Conservation (phyloP, 2,888 invertebrate species). For the Myopa tessellatipennis region DNA sequence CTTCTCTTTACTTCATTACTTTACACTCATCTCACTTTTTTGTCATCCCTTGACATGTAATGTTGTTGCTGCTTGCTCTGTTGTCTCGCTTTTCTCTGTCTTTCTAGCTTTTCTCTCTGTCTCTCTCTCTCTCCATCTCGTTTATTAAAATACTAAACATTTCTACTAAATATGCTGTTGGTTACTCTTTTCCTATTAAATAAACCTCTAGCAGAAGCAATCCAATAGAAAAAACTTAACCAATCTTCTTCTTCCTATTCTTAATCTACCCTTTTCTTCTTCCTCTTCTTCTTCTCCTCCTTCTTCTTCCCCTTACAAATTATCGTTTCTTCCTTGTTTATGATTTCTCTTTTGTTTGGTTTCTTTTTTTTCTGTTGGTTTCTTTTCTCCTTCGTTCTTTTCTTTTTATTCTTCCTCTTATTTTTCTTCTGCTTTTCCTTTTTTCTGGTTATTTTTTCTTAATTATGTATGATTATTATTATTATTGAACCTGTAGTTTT, state of each 20-base stretch:
- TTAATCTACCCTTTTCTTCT: constrained; percentile 36
- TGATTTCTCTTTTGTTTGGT: no score
- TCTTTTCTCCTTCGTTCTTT: not conserved
- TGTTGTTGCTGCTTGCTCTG: no score
- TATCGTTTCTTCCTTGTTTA: not conserved
- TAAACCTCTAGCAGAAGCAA: not conserved
- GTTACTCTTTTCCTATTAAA: no score
- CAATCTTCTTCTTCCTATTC: constrained; percentile 7
- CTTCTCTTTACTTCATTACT: no score
- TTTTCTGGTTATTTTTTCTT: constrained; percentile 36
- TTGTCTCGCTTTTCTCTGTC: no score
- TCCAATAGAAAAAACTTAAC: not conserved
- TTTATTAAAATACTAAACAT: not conserved
- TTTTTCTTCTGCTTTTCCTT: not conserved
- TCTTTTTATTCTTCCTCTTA: no score
- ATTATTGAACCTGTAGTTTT: constrained; percentile 53
- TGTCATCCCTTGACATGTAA: no score
- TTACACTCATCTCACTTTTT: no score
- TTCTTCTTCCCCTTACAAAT: not conserved
- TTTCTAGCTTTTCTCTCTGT: no score
- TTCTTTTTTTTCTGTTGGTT: not conserved
- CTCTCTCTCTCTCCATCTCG: not conserved
- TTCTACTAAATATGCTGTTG: no score
- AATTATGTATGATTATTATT: constrained; percentile 23
- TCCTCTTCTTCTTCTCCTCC: constrained; percentile 20